Evolutionary conservation across 2,797 vertebrate species (phyloP), one percentile per base, ranked within the genome.

Genomic region (Cuculus canorus): DNA sequence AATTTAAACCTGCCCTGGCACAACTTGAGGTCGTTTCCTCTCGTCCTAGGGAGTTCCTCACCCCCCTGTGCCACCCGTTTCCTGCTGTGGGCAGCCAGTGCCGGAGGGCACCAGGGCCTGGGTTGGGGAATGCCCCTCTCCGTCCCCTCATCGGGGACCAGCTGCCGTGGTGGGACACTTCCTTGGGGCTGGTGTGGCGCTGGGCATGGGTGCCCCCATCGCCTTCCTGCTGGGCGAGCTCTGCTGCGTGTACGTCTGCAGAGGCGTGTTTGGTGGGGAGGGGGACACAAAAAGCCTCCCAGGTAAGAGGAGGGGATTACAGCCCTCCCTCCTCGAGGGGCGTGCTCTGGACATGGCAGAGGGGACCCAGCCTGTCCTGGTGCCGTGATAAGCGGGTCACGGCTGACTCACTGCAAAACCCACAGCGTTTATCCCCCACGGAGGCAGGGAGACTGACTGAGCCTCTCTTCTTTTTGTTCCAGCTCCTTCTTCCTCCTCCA

Each of bases 361-460:
- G 35, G 59, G 59, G 24, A 64, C 21, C 3, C 59, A 25, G 4
- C 13, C 12, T 87, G 39, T 72, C 25, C 24, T 33, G 54, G 33
- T 43, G 24, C 69, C 17, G 59, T 1, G 0, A 23, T 19, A 43
- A 17, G 9, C 11, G 11, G 6, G 18, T 41, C 53, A 14, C 23
- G 64, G 91, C 41, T 17, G 10, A 14, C 15, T 57, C 10, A 0
- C 17, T 57, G 53, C 28, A 45, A 48, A n/a, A 13, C 17, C 23
- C 2, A 2, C 22, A 45, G 30, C 13, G 2, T 70, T n/a, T 63
- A 18, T 2, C n/a, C n/a, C 8, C 21, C 1, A 1, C 0, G 1
- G 82, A 48, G 16, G 32, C 16, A 47, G 9, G 22, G 22, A 50
- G 54, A 5, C 23, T 30, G 57, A 50, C 37, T 4, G 10, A n/a